Evolutionary conservation across 2,888 invertebrate genomes (phyloP).

Genomic region (Drosophila hamatofila): DNA sequence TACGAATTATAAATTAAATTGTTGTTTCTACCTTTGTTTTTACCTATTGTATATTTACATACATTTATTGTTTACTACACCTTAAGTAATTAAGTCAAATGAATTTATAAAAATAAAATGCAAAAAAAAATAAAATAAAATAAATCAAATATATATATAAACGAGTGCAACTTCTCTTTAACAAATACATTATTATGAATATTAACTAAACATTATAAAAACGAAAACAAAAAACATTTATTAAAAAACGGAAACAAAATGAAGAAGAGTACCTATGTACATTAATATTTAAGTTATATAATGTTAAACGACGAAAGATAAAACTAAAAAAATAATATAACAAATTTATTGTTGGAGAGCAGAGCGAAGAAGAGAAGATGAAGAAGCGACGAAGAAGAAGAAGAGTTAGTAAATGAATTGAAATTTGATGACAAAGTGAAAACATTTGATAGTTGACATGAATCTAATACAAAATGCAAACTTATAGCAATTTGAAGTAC

Average conservation of each 20-base stretch:
- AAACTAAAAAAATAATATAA: slow-evolving; percentile 24
- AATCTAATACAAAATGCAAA: slow-evolving; percentile 76
- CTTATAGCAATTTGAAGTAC: slow-evolving; percentile 82
- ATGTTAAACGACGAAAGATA: slow-evolving; percentile 41
- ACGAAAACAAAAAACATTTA: slow-evolving; percentile 15
- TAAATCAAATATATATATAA: slow-evolving; percentile 15
- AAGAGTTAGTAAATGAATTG: slow-evolving; percentile 35
- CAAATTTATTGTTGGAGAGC: slow-evolving; percentile 26
- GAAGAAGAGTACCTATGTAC: slow-evolving; percentile 38
- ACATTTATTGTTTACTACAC: slow-evolving; percentile 69
- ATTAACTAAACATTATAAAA: slow-evolving; percentile 31
- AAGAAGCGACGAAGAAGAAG: slow-evolving; percentile 16
- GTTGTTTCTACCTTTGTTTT: slow-evolving; percentile 70
- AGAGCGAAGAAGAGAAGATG: neutral
- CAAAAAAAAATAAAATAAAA: slow-evolving; percentile 8
- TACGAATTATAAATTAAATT: slow-evolving; percentile 62
- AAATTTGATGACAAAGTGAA: slow-evolving; percentile 45
- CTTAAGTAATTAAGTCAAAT: slow-evolving; percentile 72
- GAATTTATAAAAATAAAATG: slow-evolving; percentile 69
- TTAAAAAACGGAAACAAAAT: slow-evolving; percentile 1
- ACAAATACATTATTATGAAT: slow-evolving; percentile 44
- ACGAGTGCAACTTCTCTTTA: slow-evolving; percentile 68
- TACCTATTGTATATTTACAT: slow-evolving; percentile 51
- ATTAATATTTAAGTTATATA: slow-evolving; percentile 70
- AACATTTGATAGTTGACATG: slow-evolving; percentile 51